Percentiles rank a stretch among this genome's conserved stretches.
Evolutionary conservation across 2,797 vertebrate species (phyloP).

Genomic region (Scomberomorus guttatus): DNA sequence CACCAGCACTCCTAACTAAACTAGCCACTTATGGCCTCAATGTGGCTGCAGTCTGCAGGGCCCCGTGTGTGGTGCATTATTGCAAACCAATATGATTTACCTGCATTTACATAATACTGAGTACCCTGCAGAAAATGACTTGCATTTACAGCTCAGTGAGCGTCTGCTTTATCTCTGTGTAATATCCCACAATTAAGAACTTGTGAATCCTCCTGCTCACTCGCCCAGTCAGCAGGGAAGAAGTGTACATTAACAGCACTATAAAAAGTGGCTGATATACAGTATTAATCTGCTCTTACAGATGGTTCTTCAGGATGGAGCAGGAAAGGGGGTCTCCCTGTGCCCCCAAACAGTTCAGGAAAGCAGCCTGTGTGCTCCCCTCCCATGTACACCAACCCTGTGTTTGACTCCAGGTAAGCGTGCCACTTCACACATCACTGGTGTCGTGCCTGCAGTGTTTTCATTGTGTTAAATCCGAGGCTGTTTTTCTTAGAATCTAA

Average conservation of each 20-base stretch:
- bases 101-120: conserved; percentile 50
- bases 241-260: conserved; percentile 29
- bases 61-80: conserved; percentile 37
- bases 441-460: neutral
- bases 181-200: conserved; percentile 30
- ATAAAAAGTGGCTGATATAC: conserved; percentile 46
- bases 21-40: conserved; percentile 77
- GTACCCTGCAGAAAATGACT: conserved; percentile 10
- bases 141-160: conserved; percentile 19
- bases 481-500: neutral
- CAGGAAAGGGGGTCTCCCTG: conserved; percentile 62
- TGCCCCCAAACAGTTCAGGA: conserved; percentile 61
- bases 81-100: conserved; percentile 51
- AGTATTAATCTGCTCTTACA: conserved; percentile 64
- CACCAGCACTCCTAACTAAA: conserved; percentile 63
- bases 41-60: conserved; percentile 50
- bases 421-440: neutral
- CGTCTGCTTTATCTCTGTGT: conserved; percentile 24
- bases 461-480: neutral
- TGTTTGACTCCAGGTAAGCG: conserved; percentile 84
- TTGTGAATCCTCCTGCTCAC: conserved; percentile 30
- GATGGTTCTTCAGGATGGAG: conserved; percentile 68
- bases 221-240: conserved; percentile 25
- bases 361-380: conserved; percentile 60
- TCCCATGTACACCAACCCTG: conserved; percentile 74